Evolutionary conservation across 2,113 vertebrate genomes (phyloP).

Genomic region (Lophura nycthemera): DNA sequence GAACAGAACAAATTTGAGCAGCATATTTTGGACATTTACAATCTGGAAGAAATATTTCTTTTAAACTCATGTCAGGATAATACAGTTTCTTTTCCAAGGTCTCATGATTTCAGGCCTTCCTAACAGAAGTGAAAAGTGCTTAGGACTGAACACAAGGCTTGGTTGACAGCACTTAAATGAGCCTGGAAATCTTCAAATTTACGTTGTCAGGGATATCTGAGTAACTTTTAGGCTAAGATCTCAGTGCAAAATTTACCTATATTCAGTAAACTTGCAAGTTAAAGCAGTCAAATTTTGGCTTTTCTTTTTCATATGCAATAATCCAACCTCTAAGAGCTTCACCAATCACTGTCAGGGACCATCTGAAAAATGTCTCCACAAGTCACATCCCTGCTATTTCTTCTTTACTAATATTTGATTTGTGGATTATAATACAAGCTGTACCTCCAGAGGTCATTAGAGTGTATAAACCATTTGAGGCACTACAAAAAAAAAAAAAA

Average conservation of each 20-base stretch:
- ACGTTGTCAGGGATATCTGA: neutral
- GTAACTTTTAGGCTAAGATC: neutral
- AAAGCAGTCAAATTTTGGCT: slow-evolving; percentile 11
- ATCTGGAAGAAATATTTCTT: slow-evolving; percentile 26
- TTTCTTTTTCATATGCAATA: neutral
- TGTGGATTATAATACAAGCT: neutral
- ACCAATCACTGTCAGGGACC: neutral
- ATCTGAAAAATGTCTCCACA: slow-evolving; percentile 3
- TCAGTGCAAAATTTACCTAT: neutral
- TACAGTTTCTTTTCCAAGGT: slow-evolving; percentile 32
- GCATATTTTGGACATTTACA: slow-evolving; percentile 13
- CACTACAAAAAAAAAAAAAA: neutral
- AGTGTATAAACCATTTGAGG: neutral
- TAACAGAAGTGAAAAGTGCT: slow-evolving; percentile 38
- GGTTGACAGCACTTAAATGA: slow-evolving; percentile 42
- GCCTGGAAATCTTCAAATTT: slow-evolving; percentile 55
- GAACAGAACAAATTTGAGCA: slow-evolving; percentile 23
- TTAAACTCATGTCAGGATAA: slow-evolving; percentile 8
- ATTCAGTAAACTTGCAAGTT: neutral
- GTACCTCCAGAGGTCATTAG: neutral
- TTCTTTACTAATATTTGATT: slow-evolving; percentile 16
- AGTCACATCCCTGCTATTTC: slow-evolving; percentile 9
- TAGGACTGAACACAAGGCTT: slow-evolving; percentile 48
- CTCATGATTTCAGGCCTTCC: slow-evolving; percentile 34
- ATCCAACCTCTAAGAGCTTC: neutral